These are phyloP conservation scores for Xiphophorus birchmanni DNA, from an alignment of 2,797 vertebrate genomes.

Conservation along the genomic window DNA sequence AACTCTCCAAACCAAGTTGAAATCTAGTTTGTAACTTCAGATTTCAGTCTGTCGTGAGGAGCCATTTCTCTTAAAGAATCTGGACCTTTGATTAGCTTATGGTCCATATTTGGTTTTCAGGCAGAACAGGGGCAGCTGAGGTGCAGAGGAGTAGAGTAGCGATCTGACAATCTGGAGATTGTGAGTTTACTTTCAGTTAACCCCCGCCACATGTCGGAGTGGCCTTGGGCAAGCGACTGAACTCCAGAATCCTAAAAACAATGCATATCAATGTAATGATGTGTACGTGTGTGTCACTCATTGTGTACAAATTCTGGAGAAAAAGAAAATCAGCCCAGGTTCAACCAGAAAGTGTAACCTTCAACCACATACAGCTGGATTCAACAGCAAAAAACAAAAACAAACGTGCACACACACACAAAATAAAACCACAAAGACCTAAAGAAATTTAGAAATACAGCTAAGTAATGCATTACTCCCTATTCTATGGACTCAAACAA, in stretches of 20 bases:
- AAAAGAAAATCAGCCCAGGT: neutral
- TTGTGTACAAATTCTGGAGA: neutral
- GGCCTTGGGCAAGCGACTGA: neutral
- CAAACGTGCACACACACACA: neutral
- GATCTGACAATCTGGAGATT: neutral
- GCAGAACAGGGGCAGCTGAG: neutral
- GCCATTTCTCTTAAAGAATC: neutral
- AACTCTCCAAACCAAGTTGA: neutral
- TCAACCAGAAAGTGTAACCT: neutral
- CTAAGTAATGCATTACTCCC: neutral
- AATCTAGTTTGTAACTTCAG: neutral
- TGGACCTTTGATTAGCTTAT: neutral
- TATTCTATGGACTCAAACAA: neutral
- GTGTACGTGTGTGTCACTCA: neutral
- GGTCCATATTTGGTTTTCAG: neutral
- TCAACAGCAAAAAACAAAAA: too few relatives aligned
- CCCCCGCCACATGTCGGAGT: neutral
- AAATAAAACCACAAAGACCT: neutral
- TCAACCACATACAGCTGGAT: too few relatives aligned
- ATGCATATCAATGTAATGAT: neutral
- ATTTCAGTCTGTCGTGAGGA: neutral
- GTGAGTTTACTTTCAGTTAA: slow-evolving; percentile 1
- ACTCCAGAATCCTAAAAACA: neutral
- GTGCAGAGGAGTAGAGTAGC: neutral
- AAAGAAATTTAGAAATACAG: neutral